These are phyloP conservation scores for Eurytoma californica DNA, from an alignment of 2,888 invertebrate genomes.

Conservation along the genomic window DNA sequence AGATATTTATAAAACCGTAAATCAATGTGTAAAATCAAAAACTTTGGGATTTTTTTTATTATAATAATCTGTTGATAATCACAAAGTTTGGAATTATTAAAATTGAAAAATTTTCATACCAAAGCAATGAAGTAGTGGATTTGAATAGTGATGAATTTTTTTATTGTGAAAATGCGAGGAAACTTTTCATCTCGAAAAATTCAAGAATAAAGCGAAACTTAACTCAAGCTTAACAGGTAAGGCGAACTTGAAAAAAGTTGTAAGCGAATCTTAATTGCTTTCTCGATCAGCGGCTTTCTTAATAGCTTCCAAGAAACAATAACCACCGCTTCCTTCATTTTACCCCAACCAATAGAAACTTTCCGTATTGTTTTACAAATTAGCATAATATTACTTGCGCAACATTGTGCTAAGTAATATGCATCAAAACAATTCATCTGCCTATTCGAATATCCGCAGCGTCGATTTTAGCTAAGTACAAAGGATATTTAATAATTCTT, in stretches of 20 bases:
- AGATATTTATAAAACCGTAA: too few species aligned
- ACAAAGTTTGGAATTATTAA: not conserved
- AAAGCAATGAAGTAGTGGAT: not conserved
- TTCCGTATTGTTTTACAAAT: not conserved
- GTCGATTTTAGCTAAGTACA: too few species aligned
- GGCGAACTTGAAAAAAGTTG: conserved; percentile 13
- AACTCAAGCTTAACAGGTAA: not conserved
- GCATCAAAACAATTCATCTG: not conserved
- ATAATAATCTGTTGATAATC: too few species aligned
- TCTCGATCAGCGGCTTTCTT: conserved; percentile 7
- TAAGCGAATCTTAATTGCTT: conserved; percentile 14
- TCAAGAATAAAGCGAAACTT: conserved; percentile 3
- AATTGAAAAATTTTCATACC: conserved; percentile 6
- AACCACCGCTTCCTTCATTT: not conserved
- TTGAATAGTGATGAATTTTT: conserved; percentile 1
- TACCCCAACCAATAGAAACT: not conserved
- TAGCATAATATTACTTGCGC: not conserved
- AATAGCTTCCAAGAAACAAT: conserved; percentile 10
- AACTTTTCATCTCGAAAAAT: not conserved
- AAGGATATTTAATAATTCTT: too few species aligned
- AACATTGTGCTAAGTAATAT: not conserved
- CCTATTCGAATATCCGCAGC: not conserved
- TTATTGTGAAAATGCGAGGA: not conserved
- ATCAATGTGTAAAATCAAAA: too few species aligned
- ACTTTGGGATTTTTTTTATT: too few species aligned